Conservation (phyloP, 1,140 invertebrate genomes). For the Drosophila lacertosa region DNA sequence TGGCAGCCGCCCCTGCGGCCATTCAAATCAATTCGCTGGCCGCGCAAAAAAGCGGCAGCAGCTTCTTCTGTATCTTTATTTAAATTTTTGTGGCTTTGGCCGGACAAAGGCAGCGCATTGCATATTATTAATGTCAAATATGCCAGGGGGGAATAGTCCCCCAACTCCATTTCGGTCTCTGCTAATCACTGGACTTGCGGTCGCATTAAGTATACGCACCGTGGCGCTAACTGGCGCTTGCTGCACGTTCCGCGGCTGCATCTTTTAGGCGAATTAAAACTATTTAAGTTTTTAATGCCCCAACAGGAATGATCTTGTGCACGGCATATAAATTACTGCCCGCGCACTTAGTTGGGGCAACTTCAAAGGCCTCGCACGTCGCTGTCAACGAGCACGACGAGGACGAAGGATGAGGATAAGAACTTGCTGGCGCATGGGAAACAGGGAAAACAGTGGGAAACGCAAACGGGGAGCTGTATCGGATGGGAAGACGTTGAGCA, state of each 20-base stretch:
- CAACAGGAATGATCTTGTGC: conserved; percentile 78
- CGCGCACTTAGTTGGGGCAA: conserved; percentile 33
- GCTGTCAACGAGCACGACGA: conserved; percentile 46
- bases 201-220: conserved; percentile 60
- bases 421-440: conserved; percentile 14
- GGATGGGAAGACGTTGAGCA: conserved; percentile 59
- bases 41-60: conserved; percentile 17
- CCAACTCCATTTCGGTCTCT: background rate
- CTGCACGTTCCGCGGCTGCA: conserved; percentile 42
- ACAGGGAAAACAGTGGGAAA: too few species aligned
- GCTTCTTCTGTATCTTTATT: conserved; percentile 46
- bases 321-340: conserved; percentile 77
- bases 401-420: conserved; percentile 38
- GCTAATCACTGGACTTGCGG: conserved; percentile 23
- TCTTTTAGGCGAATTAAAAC: conserved; percentile 79
- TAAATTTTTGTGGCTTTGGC: conserved; percentile 45
- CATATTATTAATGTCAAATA: conserved; percentile 57
- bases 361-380: conserved; percentile 74
- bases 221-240: conserved; percentile 16
- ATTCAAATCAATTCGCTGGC: conserved; percentile 75
- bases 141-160: background rate
- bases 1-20: conserved; percentile 39
- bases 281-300: conserved; percentile 82
- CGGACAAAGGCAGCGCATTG: conserved; percentile 44
- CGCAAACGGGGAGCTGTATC: background rate